Evolutionary conservation across 2,797 vertebrate species (phyloP), one percentile per base, ranked within the genome.

Genomic region (Hydrolagus colliei): DNA sequence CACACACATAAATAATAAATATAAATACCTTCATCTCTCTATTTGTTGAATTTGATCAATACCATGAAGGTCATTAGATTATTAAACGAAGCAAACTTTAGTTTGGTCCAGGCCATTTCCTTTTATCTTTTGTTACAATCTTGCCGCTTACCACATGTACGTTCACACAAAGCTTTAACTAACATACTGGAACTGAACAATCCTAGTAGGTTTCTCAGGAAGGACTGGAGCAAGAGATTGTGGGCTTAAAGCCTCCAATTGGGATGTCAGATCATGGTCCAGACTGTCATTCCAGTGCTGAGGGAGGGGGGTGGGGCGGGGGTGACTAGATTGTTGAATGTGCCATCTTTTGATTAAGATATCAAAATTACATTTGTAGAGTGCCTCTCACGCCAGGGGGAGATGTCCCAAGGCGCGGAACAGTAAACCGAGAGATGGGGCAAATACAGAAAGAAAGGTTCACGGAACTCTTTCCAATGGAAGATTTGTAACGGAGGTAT

Each of bases 1-100:
- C 27, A 67, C 41, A 84, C 71, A 9, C 65, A 84, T 84, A 84
- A 84, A 84, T 84, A 84, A 68, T 84, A 84, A 68, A 82, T 82
- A 82, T 63, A 32, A 82, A 82, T 82, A 82, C 78, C 63, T 82
- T 82, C 79, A 52, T 20, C 79, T 84, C 32, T 10, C 20, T 65
- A 84, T 27, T 84, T 32, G 41, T 27, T 67, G 9, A 68, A 35
- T 27, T 71, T 84, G 79, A 84, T 84, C 79, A 84, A 84, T 84
- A 84, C 16, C 71, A 35, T 84, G 71, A 84, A 71, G 79, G 41
- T 41, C 79, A 84, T 84, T 84, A 84, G 32, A 67, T 71, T 41
- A 67, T 68, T 16, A 67, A 71, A 71, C 18, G 68, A 52, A 63
- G 35, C 71, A 41, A 84, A 84, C 27, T n/a, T 52, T 71, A n/a